Evolutionary conservation across 1,140 invertebrate species (phyloP), one percentile per base, ranked within the genome.

Genomic region (Papilio machaon): DNA sequence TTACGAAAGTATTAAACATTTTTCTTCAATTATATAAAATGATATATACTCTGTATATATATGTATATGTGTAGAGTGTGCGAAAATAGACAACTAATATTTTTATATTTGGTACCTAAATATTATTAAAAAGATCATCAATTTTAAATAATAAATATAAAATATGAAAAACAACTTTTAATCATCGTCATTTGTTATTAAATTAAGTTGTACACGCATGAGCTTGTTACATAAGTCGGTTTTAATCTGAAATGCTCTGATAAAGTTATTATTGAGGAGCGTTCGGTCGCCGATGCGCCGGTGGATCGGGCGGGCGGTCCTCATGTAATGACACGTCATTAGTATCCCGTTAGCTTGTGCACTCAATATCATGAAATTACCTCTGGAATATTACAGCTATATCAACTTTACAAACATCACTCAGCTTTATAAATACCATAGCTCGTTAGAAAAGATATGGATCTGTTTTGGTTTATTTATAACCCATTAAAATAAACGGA

Each of bases 251-350:
- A 75, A 52, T 75, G 23, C 19, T 30, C 15, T 15, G 74, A 75
- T 75, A 75, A 75, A 75, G 74, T 75, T 75, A 74, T 47, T 74
- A 75, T 75, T 75, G 74, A 75, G 74, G 19, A 52, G 74, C 11
- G 46, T 75, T 75, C 47, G 46, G 19, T 75, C n/a, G 11, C 74
- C 49, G 74, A 30, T 77, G 30, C 19, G 19, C 47, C 23, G 47
- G 30, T 60, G 9, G 52, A 77, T 10, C 23, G 49, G 23, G 19
- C 23, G 54, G 49, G 52, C 75, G 75, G 75, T 60, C 75, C 35
- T 78, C 75, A 38, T 35, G 75, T 58, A 38, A 78, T 78, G 75
- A 58, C 75, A 78, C 52, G 49, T 58, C 75, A 78, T 78, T 78
- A 58, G 52, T 78, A 78, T 54, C 75, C 75, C 23, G 49, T 58